Conservation (phyloP, 2,797 vertebrate species). For the Coccyzus lansbergi region DNA sequence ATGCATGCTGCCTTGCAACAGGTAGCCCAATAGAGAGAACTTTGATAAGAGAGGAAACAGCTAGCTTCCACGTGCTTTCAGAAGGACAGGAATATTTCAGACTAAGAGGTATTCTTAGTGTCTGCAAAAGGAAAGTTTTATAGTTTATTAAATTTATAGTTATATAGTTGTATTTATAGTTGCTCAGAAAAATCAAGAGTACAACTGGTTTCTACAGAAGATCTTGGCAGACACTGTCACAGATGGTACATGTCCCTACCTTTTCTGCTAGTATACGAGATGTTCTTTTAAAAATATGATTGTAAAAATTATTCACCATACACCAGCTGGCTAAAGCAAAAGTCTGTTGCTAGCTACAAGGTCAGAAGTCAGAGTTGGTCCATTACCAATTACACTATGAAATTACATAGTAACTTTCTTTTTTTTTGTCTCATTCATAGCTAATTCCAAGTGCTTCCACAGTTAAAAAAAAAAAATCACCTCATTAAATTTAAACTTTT, state of each 20-base stretch:
- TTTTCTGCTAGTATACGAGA: background rate
- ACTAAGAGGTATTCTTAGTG: slow-evolving; percentile 91
- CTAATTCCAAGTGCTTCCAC: background rate
- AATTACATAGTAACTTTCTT: background rate
- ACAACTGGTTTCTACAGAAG: background rate
- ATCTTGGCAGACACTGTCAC: background rate
- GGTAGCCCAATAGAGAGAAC: slow-evolving; percentile 95
- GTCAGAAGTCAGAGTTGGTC: background rate
- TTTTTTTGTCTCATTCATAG: background rate
- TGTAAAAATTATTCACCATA: background rate
- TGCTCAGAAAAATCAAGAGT: background rate
- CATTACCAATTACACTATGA: background rate
- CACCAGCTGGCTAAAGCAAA: background rate
- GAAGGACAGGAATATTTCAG: slow-evolving; percentile 97
- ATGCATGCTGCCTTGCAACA: slow-evolving; percentile 94
- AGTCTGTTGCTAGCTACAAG: background rate
- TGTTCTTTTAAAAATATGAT: background rate
- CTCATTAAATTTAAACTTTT: background rate
- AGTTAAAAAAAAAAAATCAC: background rate
- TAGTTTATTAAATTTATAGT: too few species aligned
- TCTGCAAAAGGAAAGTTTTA: slow-evolving; percentile 77
- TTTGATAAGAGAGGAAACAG: slow-evolving; percentile 93
- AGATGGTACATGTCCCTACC: background rate
- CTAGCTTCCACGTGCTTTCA: slow-evolving; percentile 98
- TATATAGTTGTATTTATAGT: background rate